Conservation (phyloP, 2,888 invertebrate genomes). For the Heliconius sara region DNA sequence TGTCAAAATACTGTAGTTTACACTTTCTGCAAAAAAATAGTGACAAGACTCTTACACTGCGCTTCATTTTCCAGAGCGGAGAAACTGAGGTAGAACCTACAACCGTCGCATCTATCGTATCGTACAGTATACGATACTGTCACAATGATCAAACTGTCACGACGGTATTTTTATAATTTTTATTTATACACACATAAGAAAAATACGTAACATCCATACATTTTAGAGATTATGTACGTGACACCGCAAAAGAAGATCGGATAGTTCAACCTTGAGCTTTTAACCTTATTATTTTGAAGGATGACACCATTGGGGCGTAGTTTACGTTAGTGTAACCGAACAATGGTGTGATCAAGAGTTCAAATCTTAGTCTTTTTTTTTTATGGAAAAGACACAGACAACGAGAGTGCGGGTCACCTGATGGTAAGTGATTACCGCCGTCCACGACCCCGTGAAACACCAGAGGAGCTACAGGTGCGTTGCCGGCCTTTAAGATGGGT, state of each 20-base stretch:
- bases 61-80: neutral
- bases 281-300: slow-evolving; percentile 1
- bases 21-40: neutral
- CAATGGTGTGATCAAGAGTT: too few relatives aligned
- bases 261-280: slow-evolving; percentile 21
- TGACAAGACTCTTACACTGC: neutral
- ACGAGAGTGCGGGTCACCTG: too few relatives aligned
- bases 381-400: too few relatives aligned
- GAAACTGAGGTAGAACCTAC: neutral
- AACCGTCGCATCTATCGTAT: neutral
- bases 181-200: neutral
- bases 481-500: too few relatives aligned
- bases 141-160: neutral
- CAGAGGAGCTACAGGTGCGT: too few relatives aligned
- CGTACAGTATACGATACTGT: too few relatives aligned
- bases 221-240: slow-evolving; percentile 9
- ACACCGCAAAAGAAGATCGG: slow-evolving; percentile 6
- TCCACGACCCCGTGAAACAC: too few relatives aligned
- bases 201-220: neutral
- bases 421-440: too few relatives aligned
- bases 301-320: neutral
- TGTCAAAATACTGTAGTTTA: too few relatives aligned
- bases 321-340: neutral
- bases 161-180: neutral
- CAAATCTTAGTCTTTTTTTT: too few relatives aligned